phyloP scores from a whole-genome alignment of 2,797 vertebrate genomes.

The Amblyopsis hoosieri region DNA sequence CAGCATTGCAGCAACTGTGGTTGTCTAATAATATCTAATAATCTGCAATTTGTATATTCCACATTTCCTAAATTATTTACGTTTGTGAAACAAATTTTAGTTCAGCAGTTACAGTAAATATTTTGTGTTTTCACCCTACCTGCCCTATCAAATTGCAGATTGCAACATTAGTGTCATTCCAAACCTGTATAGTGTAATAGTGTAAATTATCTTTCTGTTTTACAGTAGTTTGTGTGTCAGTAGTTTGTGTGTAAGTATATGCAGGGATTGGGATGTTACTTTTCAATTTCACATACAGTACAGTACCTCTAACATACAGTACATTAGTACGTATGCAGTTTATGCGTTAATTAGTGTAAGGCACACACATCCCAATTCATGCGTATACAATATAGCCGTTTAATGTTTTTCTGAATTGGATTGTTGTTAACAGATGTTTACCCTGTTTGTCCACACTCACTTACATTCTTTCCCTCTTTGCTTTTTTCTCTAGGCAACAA shows the following conservation, averaged over 20 bases:
- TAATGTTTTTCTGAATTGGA: slow-evolving; percentile 13
- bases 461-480: slow-evolving; percentile 38
- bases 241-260: not conserved
- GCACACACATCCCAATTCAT: slow-evolving; percentile 18
- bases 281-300: slow-evolving; percentile 4
- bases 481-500: slow-evolving; percentile 80
- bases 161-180: not conserved
- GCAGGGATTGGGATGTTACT: slow-evolving; percentile 31
- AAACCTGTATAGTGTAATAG: not conserved
- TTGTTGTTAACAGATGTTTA: slow-evolving; percentile 12
- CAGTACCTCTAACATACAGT: not conserved
- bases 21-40: slow-evolving; percentile 13
- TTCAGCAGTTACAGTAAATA: too few species aligned
- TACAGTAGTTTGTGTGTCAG: not conserved
- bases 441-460: not conserved
- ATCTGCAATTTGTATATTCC: slow-evolving; percentile 42
- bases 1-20: slow-evolving; percentile 11
- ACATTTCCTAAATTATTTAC: slow-evolving; percentile 2
- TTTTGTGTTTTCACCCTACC: too few species aligned
- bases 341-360: not conserved
- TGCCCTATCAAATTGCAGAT: slow-evolving; percentile 45
- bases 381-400: slow-evolving; percentile 12
- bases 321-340: not conserved
- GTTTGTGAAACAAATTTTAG: not conserved
- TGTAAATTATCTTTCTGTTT: not conserved